phyloP scores from a whole-genome alignment of 2,888 invertebrate species.

The Scrobipalpa costella region DNA sequence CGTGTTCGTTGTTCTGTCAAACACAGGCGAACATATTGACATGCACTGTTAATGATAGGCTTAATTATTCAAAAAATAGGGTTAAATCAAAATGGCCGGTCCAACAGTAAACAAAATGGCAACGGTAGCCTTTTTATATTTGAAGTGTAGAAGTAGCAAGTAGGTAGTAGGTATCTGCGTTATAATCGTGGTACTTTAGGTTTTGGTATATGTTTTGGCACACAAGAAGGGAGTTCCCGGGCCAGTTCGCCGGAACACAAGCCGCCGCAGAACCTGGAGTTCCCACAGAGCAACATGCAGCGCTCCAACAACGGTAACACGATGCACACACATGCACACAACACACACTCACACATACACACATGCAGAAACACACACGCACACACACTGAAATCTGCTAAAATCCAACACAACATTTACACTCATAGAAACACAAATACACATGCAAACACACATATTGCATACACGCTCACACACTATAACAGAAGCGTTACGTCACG shows the following conservation, averaged over 20 bases:
- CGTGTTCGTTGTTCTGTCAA: constrained; percentile 50
- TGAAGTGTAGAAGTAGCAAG: background rate
- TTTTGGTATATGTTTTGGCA: constrained; percentile 52
- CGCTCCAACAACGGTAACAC: constrained; percentile 87
- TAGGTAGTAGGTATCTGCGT: background rate
- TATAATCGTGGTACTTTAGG: constrained; percentile 40
- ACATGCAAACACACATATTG: background rate
- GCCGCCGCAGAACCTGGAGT: constrained; percentile 87
- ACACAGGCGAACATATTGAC: constrained; percentile 48
- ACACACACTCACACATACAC: constrained; percentile 22
- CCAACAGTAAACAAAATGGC: background rate
- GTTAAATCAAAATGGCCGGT: background rate
- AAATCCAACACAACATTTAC: too few relatives aligned
- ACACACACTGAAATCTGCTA: background rate
- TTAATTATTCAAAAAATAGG: background rate
- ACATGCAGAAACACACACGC: background rate
- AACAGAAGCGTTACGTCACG: background rate
- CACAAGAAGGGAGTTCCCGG: constrained; percentile 69
- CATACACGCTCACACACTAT: background rate
- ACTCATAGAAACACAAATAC: background rate
- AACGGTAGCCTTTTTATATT: background rate
- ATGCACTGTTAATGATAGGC: constrained; percentile 42
- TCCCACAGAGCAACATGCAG: constrained; percentile 83
- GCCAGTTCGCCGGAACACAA: constrained; percentile 84
- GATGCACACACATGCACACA: constrained; percentile 32